phyloP scores from a whole-genome alignment of 2,888 invertebrate genomes.

The Zygothrica quintamaculata region DNA sequence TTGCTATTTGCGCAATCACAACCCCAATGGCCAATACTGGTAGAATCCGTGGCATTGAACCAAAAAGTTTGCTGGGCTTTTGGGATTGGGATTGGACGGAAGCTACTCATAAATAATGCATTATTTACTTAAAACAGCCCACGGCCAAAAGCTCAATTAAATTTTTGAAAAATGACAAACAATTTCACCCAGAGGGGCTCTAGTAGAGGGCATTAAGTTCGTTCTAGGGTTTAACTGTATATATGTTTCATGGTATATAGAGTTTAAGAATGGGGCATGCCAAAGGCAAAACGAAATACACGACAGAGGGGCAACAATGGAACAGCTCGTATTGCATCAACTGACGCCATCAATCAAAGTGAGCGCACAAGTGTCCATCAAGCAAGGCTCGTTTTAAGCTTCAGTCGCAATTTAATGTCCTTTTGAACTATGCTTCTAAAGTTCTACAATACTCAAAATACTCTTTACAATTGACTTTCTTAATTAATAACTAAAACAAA shows the following conservation, averaged over 20 bases:
- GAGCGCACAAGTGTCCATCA: constrained; percentile 44
- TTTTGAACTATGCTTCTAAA: background rate
- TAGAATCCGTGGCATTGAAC: background rate
- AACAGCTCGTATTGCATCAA: constrained; percentile 43
- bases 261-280: constrained; percentile 16
- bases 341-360: constrained; percentile 66
- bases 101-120: constrained; percentile 72
- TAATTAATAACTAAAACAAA: background rate
- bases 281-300: too few relatives aligned
- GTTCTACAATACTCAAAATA: background rate
- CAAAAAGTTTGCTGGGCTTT: constrained; percentile 38
- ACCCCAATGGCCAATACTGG: constrained; percentile 11
- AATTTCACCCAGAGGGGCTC: constrained; percentile 10
- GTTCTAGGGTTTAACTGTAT: too few relatives aligned
- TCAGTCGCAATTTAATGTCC: constrained; percentile 34
- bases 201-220: too few relatives aligned
- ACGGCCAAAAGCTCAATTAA: constrained; percentile 71
- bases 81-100: constrained; percentile 28
- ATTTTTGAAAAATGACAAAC: constrained; percentile 69
- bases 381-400: constrained; percentile 53
- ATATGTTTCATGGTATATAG: background rate
- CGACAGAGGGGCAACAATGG: background rate
- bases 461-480: background rate
- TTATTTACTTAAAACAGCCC: constrained; percentile 66
- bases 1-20: constrained; percentile 58